Base-by-base conservation (phyloP, 2,113 vertebrate species). In the Clarias batrachus region DNA sequence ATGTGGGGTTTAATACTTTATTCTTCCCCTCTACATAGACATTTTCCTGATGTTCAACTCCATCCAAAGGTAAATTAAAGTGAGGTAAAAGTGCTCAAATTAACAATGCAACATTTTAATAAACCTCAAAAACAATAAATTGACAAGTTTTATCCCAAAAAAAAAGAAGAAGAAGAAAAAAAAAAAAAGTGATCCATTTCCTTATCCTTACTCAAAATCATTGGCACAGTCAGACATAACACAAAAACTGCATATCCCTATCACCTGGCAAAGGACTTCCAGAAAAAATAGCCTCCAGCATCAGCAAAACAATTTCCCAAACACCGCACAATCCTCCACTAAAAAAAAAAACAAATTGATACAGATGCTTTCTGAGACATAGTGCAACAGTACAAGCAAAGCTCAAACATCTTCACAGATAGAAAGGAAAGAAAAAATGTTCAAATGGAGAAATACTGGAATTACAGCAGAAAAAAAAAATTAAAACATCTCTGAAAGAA, bases 51-150 rank as follows among this genome's bases (percentile, higher is more conserved):
- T 92, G 91, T 91, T 92, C 87, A 92, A 92, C 92, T 93, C 90
- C 92, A 91, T 92, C 89, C 92, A 91, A 92, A 93, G 90, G 91
- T 88, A 94, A 94, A 93, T 90, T 93, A 88, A 91, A 92, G 91
- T 94, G 93, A 95, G 94, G 94, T 94, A 94, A 94, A 95, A 94
- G 94, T 94, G 93, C 93, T 93, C 90, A 94, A 92, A 94, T 91
- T 89, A 94, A 91, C 82, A 93, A 89, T 85, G 84, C 89, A 90
- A 92, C 86, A 83, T 88, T 48, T 81, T 89, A 74, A 87, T 85
- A 82, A 59, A 65, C 23, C 82, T 92, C 91, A 90, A 90, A 48
- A 92, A 92, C 89, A 93, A 85, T 14, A 93, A 90, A 91, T 92
- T 84, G 92, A 93, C 92, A 93, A 59, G 65, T 71, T 77, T 89